Conservation (phyloP, 2,113 vertebrate genomes). For the Naja naja region DNA sequence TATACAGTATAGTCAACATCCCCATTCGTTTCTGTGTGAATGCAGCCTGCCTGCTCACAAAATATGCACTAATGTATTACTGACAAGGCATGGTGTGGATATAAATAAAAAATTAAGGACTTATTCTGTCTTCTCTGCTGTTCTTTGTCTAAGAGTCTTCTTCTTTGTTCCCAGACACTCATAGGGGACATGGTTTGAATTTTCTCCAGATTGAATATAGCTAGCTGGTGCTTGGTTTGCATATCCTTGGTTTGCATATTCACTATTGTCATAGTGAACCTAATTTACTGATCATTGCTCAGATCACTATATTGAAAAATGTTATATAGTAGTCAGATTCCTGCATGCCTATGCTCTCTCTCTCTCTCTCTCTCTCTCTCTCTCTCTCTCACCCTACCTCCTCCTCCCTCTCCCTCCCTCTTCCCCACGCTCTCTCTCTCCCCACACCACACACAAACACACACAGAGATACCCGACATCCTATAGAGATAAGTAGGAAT, state of each 20-base stretch:
- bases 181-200: not conserved
- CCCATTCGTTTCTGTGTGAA: not conserved
- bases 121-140: not conserved
- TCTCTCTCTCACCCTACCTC: not conserved
- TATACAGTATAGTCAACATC: not conserved
- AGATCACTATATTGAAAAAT: not conserved
- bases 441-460: too few relatives aligned
- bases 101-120: not conserved
- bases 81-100: not conserved
- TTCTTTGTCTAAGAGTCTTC: not conserved
- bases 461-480: not conserved
- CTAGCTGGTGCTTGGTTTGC: not conserved
- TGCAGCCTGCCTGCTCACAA: not conserved
- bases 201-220: not conserved
- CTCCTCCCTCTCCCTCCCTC: not conserved
- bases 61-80: not conserved
- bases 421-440: not conserved
- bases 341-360: not conserved
- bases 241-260: not conserved
- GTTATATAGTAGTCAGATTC: not conserved
- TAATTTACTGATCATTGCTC: not conserved
- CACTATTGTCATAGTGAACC: not conserved
- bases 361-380: not conserved
- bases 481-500: not conserved
- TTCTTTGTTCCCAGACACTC: not conserved